Percentiles rank a stretch among this genome's conserved stretches.
phyloP scores from a whole-genome alignment of 2,888 invertebrate genomes.

The Rhyacophila evoluta region DNA sequence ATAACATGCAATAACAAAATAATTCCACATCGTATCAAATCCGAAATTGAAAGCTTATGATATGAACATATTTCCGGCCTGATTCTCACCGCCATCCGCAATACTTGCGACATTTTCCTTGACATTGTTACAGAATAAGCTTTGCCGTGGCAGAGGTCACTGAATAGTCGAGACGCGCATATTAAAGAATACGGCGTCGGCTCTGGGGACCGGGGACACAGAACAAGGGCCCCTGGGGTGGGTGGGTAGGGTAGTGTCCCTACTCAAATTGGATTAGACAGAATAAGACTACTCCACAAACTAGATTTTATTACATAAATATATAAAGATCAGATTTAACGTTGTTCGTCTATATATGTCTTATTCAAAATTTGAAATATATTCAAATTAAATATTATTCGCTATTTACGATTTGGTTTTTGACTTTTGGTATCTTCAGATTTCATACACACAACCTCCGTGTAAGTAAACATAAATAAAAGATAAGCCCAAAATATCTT shows the following conservation, averaged over 20 bases:
- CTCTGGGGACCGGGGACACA: not conserved
- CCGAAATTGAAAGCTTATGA: no score
- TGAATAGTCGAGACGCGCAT: conserved; percentile 9
- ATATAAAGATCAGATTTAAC: not conserved
- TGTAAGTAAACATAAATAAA: no score
- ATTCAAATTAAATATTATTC: no score
- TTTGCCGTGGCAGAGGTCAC: not conserved
- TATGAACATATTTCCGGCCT: not conserved
- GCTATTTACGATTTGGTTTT: no score
- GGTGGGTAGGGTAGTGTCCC: not conserved
- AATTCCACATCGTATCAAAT: no score
- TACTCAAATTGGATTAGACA: conserved; percentile 9
- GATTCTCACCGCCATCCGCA: not conserved
- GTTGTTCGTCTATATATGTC: not conserved
- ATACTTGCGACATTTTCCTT: not conserved
- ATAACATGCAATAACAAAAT: no score
- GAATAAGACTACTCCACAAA: not conserved
- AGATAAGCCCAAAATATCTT: no score
- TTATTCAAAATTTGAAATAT: no score
- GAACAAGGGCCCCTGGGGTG: not conserved
- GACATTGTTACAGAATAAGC: conserved; percentile 20
- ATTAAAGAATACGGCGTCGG: not conserved
- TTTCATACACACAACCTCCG: no score
- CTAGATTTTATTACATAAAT: not conserved
- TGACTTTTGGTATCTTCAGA: no score